These are phyloP conservation scores for Aplysia californica DNA, from an alignment of 1,140 invertebrate species.

Conservation along the genomic window DNA sequence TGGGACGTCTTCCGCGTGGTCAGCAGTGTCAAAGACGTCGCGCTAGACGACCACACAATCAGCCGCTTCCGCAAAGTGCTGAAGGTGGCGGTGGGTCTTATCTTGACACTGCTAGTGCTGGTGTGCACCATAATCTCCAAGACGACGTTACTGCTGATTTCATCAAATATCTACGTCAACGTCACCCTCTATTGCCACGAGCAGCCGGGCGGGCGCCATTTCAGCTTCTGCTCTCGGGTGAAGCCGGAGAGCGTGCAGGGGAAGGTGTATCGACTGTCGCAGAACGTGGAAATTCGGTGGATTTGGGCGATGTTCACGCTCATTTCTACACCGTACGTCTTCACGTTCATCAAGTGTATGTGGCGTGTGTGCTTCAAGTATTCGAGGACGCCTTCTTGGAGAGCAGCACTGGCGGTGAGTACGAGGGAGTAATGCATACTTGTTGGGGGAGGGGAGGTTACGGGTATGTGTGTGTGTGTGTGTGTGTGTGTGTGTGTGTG, in stretches of 20 bases:
- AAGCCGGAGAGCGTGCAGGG: constrained; percentile 35
- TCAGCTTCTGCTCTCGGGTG: constrained; percentile 41
- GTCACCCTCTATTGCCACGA: constrained; percentile 47
- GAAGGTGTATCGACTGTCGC: constrained; percentile 41
- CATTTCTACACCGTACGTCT: constrained; percentile 48
- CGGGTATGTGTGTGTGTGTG: neutral
- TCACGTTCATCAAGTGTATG: constrained; percentile 50
- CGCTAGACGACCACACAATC: constrained; percentile 43
- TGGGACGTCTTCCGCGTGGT: constrained; percentile 56
- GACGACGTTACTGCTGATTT: constrained; percentile 57
- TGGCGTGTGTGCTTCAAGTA: constrained; percentile 60
- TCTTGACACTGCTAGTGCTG: constrained; percentile 51
- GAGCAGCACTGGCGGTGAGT: constrained; percentile 45
- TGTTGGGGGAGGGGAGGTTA: neutral
- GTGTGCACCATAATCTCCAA: constrained; percentile 51
- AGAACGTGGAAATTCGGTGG: constrained; percentile 51
- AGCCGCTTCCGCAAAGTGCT: constrained; percentile 43
- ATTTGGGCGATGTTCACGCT: constrained; percentile 57
- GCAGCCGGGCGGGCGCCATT: constrained; percentile 33
- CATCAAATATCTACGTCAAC: constrained; percentile 58
- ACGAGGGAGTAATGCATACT: neutral
- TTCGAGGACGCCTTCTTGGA: constrained; percentile 44
- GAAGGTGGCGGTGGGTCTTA: constrained; percentile 54
- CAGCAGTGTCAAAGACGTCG: constrained; percentile 33
- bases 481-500: no score